Percentiles rank a stretch among this genome's conserved stretches.
phyloP scores from a whole-genome alignment of 2,113 vertebrate species.

The Castor canadensis region DNA sequence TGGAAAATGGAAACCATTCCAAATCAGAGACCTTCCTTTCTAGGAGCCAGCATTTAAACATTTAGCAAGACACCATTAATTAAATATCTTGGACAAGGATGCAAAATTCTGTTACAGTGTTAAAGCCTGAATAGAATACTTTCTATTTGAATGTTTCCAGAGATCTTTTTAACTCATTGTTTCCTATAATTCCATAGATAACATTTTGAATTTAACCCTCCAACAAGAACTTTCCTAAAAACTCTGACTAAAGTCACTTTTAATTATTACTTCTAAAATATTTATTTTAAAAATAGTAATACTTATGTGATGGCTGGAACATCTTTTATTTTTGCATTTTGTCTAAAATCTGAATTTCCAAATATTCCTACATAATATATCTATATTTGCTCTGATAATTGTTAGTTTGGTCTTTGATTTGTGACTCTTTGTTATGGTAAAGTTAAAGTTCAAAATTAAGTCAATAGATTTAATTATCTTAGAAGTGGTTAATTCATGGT shows the following conservation, averaged over 20 bases:
- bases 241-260: constrained; percentile 8
- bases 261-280: constrained; percentile 38
- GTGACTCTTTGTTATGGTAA: neutral
- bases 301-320: neutral
- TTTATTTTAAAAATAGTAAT: constrained; percentile 33
- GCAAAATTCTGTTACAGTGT: neutral
- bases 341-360: neutral
- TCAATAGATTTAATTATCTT: neutral
- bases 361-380: neutral
- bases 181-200: constrained; percentile 43
- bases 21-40: neutral
- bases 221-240: constrained; percentile 55
- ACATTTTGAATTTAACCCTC: constrained; percentile 53
- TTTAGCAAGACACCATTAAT: neutral
- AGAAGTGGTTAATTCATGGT: neutral
- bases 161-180: constrained; percentile 64
- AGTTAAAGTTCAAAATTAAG: neutral
- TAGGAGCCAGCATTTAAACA: neutral
- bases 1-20: neutral
- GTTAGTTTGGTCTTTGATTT: neutral
- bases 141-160: constrained; percentile 35
- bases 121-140: neutral
- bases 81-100: neutral
- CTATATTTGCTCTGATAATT: neutral
- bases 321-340: constrained; percentile 43